These are phyloP conservation scores for Ivindomyrus marchei DNA, from an alignment of 2,113 vertebrate species.

Conservation along the genomic window DNA sequence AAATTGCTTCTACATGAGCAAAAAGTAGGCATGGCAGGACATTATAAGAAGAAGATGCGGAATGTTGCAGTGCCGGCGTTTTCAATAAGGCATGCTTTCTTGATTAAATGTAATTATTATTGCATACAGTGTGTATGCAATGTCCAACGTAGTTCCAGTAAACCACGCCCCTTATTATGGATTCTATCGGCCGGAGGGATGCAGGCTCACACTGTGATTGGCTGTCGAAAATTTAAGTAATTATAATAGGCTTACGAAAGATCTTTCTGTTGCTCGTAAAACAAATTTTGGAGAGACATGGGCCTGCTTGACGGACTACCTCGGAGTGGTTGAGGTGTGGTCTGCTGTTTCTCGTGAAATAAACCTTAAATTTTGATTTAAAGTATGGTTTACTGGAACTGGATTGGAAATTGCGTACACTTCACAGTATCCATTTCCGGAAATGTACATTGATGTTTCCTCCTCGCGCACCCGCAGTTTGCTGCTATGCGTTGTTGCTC, in stretches of 20 bases:
- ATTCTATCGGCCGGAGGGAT: background rate
- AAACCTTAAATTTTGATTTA: background rate
- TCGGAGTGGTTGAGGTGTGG: background rate
- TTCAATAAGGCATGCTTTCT: background rate
- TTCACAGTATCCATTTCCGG: background rate
- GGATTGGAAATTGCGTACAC: background rate
- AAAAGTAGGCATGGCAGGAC: background rate
- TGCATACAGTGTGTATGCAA: background rate
- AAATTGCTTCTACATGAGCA: background rate
- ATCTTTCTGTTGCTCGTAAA: background rate
- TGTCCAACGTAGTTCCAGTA: background rate
- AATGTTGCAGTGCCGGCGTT: background rate
- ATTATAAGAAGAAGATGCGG: background rate
- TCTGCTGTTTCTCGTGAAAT: background rate
- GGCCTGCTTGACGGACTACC: background rate
- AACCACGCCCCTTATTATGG: background rate
- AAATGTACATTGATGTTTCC: background rate
- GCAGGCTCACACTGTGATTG: background rate
- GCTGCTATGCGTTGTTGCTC: background rate
- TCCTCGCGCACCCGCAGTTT: background rate
- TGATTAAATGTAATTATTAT: background rate
- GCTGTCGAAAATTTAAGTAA: background rate
- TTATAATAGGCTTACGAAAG: background rate
- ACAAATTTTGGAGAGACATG: background rate
- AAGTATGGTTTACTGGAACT: background rate